Conservation (phyloP, 2,113 vertebrate species). For the Anthoscopus minutus region DNA sequence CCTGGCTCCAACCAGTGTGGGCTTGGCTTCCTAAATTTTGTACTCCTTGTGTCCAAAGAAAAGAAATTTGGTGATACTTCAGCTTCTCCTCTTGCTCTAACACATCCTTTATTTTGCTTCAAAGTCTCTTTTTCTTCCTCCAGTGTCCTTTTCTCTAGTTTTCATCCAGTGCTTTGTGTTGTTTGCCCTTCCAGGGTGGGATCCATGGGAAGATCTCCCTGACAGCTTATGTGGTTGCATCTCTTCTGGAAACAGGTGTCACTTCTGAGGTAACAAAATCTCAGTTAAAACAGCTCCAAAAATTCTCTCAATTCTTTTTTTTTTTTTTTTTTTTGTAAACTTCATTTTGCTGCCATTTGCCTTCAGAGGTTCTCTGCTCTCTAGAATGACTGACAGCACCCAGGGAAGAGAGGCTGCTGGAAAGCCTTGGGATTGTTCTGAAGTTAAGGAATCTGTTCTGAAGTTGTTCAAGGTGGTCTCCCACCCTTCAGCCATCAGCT, state of each 20-base stretch:
- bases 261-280: slow-evolving; percentile 77
- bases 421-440: background rate
- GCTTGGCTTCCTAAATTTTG: background rate
- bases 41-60: background rate
- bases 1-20: background rate
- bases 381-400: background rate
- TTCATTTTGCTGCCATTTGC: background rate
- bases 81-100: background rate
- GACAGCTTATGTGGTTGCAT: slow-evolving; percentile 87
- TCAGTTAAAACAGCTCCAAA: background rate
- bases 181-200: slow-evolving; percentile 76
- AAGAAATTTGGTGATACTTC: background rate
- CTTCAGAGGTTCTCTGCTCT: background rate
- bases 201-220: slow-evolving; percentile 88
- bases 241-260: slow-evolving; percentile 87
- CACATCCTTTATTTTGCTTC: background rate
- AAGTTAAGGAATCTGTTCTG: background rate
- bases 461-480: background rate
- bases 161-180: background rate
- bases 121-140: background rate
- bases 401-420: background rate
- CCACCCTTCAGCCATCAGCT: background rate
- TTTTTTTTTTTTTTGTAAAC: background rate
- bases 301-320: accelerated
- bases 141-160: background rate